These are phyloP conservation scores for Trichomalopsis sarcophagae DNA, from an alignment of 1,140 invertebrate genomes.

Conservation along the genomic window DNA sequence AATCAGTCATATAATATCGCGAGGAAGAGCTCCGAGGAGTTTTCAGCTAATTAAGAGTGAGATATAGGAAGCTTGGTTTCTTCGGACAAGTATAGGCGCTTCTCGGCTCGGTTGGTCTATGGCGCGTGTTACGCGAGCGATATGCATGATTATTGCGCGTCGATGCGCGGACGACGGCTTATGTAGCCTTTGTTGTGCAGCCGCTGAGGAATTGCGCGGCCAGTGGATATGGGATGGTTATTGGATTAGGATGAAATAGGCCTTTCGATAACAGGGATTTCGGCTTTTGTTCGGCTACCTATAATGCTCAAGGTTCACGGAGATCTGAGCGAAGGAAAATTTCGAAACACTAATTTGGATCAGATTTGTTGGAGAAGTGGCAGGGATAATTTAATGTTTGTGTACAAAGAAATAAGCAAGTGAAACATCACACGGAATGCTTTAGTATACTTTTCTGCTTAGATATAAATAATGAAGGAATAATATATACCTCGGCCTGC, in stretches of 20 bases:
- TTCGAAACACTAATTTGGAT: no score
- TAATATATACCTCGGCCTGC: no score
- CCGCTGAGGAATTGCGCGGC: background rate
- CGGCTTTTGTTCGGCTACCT: background rate
- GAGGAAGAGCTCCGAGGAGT: background rate
- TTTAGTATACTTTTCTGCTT: no score
- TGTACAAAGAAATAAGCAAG: no score
- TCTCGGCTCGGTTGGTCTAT: background rate
- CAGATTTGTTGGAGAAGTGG: no score
- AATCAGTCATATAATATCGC: conserved; percentile 46
- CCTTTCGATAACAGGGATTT: background rate
- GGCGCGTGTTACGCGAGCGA: background rate
- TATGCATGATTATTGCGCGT: background rate
- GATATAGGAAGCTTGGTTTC: background rate
- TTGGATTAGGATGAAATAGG: background rate
- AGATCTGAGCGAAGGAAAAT: no score
- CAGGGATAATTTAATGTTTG: no score
- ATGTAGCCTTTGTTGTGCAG: background rate
- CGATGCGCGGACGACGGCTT: background rate
- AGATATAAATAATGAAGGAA: no score
- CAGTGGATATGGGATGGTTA: background rate
- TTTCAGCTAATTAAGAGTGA: conserved; percentile 25
- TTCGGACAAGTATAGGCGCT: no score
- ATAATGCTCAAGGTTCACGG: background rate
- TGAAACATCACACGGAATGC: no score